Evolutionary conservation across 2,797 vertebrate species (phyloP), one percentile per base, ranked within the genome.

Genomic region (Pangasius djambal): DNA sequence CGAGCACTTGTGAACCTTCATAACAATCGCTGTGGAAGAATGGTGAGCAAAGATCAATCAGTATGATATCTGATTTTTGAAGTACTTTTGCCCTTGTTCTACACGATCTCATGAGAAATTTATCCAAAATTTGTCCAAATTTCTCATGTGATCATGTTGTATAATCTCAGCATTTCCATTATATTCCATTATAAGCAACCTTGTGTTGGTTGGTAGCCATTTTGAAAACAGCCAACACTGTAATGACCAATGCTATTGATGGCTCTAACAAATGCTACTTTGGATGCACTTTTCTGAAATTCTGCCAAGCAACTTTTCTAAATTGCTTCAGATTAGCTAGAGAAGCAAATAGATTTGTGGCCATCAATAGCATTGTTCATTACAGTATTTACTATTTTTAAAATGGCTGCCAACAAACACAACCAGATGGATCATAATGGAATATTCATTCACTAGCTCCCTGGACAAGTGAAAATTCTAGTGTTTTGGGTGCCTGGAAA

Each of bases 1-100:
- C 96, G 98, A 88, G 99, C 99, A 0, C 96, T 99, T 91, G 99
- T 99, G 97, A 99, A 99, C 95, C 96, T 99, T 79, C 99, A 99
- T 94, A 99, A 99, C 96, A 99, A 99, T 94, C 98, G 98, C 93
- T 99, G 98, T 20, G 99, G 99, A 55, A 96, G 98, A 95, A 98
- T 96, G 95, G 98, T 99, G 92, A 97, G 97, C 93, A 85, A 6
- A 16, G 25, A 72, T 20, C 5, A 52, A 28, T 22, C 8, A 34
- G 44, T 6, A 50, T 7, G 1, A 16, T 44, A 4, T 44, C 18
- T 82, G 52, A 22, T 37, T 81, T 81, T 81, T 79, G 2, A 82
- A 59, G 81, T 48, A 44, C 15, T 20, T 83, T n/a, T 44, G 5
- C 18, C 16, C 57, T 67, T 67, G 40, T n/a, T 5, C n/a, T 48